phyloP scores from a whole-genome alignment of 2,888 invertebrate species.

The Gastracanthus pulcherrimus region DNA sequence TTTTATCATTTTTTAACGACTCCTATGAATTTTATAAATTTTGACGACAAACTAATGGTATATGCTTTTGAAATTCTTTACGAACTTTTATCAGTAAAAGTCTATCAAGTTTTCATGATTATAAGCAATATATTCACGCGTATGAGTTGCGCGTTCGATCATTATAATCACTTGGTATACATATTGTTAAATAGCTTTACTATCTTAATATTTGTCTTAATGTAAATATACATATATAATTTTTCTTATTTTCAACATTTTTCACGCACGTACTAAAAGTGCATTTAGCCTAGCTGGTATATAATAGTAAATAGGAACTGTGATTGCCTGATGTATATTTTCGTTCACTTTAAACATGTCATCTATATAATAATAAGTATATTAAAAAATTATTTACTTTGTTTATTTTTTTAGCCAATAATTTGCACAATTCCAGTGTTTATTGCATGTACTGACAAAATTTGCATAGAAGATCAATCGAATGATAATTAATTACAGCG shows the following conservation, averaged over 20 bases:
- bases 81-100: conserved; percentile 53
- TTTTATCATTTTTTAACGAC: conserved; percentile 27
- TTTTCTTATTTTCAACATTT: conserved; percentile 51
- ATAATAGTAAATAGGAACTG: conserved; percentile 72
- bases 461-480: background rate
- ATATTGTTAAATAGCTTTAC: conserved; percentile 50
- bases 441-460: too few relatives aligned
- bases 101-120: conserved; percentile 33
- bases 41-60: conserved; percentile 36
- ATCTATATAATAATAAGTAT: conserved; percentile 21
- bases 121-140: conserved; percentile 34
- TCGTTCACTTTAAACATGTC: conserved; percentile 62
- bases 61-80: conserved; percentile 48
- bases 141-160: conserved; percentile 1
- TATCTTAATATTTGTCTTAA: conserved; percentile 48
- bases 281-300: conserved; percentile 39
- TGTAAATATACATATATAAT: conserved; percentile 50
- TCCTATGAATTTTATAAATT: conserved; percentile 42
- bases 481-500: background rate
- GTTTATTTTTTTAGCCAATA: background rate
- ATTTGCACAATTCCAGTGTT: background rate
- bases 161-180: conserved; percentile 49
- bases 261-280: conserved; percentile 28
- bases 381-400: background rate
- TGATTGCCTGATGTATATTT: conserved; percentile 70